Conservation (phyloP, 2,888 invertebrate genomes). For the Leptarthrus brevirostris region DNA sequence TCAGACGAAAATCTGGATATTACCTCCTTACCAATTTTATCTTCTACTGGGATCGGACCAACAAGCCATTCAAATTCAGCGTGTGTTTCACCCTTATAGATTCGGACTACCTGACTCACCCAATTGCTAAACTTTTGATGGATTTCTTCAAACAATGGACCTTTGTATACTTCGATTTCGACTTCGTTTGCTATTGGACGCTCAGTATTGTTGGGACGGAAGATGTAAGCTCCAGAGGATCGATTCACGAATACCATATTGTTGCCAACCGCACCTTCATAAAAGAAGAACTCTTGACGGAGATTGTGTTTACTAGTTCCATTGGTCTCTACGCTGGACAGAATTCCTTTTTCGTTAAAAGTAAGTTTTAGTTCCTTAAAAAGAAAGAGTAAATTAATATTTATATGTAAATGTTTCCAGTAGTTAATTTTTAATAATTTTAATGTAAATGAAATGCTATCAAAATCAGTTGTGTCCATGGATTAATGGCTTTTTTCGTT, state of each 20-base stretch:
- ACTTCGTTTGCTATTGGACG: conserved; percentile 59
- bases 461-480: no score
- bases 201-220: conserved; percentile 73
- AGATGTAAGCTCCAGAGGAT: conserved; percentile 94
- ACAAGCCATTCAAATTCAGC: conserved; percentile 82
- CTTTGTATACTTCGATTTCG: conserved; percentile 62
- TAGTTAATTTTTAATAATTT: no score
- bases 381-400: no score
- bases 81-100: conserved; percentile 72
- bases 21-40: conserved; percentile 82
- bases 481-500: no score
- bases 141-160: conserved; percentile 77
- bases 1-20: conserved; percentile 79
- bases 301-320: conserved; percentile 58
- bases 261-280: conserved; percentile 76
- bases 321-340: conserved; percentile 55
- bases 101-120: conserved; percentile 77
- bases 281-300: conserved; percentile 78
- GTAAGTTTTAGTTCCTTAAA: conserved; percentile 31
- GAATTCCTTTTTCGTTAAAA: conserved; percentile 54
- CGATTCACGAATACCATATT: conserved; percentile 72
- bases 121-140: conserved; percentile 72
- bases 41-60: conserved; percentile 79
- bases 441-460: no score
- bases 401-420: no score